A percentile compares a stretch with the other conserved stretches of the same genome.
phyloP scores from a whole-genome alignment of 2,113 vertebrate species.

The Semicossyphus pulcher region DNA sequence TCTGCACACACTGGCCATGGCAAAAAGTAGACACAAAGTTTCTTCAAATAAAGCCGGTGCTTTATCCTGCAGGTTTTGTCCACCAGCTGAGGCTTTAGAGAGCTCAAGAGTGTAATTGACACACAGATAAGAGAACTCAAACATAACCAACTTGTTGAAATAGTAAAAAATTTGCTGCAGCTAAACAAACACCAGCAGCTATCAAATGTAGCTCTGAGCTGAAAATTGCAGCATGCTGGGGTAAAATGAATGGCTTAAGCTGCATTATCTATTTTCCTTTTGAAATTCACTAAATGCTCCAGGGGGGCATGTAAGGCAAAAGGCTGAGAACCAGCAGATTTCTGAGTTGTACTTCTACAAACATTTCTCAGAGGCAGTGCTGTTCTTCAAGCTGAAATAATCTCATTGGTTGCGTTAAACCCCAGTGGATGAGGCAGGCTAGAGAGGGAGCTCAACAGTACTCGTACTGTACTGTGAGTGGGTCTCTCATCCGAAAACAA shows the following conservation, averaged over 20 bases:
- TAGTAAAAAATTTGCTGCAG: neutral
- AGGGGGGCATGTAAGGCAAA: slow-evolving; percentile 1
- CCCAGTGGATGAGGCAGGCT: neutral
- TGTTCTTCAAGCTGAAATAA: slow-evolving; percentile 31
- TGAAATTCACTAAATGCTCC: neutral
- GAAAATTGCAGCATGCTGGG: neutral
- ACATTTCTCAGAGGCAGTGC: slow-evolving; percentile 8
- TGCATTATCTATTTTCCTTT: neutral
- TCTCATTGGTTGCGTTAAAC: slow-evolving; percentile 18
- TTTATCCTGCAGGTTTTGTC: neutral
- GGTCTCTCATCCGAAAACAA: neutral
- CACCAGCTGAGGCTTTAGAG: neutral
- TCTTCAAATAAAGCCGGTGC: neutral
- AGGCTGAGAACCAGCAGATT: slow-evolving; percentile 8
- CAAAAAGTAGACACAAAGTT: neutral
- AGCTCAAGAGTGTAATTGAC: neutral
- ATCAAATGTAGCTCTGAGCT: neutral
- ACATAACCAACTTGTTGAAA: neutral
- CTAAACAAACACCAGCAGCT: neutral
- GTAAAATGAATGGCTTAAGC: slow-evolving; percentile 9
- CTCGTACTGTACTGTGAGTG: neutral
- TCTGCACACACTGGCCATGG: neutral
- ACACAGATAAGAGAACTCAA: neutral
- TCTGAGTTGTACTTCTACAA: slow-evolving; percentile 2
- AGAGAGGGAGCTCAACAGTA: neutral